Base-by-base conservation (phyloP, 1,140 invertebrate genomes). In the Aphelenchoides besseyi region DNA sequence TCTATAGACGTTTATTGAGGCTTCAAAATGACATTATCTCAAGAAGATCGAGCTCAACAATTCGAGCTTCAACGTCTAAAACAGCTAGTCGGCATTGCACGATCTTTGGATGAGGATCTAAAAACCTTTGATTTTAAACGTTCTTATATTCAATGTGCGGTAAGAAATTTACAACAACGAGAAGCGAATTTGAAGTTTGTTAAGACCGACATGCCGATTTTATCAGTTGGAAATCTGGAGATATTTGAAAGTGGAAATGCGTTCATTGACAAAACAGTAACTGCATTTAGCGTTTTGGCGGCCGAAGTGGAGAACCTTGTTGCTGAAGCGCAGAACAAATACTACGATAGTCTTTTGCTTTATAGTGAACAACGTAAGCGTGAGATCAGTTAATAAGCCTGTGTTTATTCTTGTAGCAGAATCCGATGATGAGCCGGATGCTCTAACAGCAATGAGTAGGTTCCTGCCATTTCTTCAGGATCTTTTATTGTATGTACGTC, bases 401-500 rank as follows among this genome's bases (percentile, higher is more conserved):
- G 48, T 72, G 8, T 26, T 12, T 59, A 71, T 18, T 26, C 9
- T 68, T 74, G n/a, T 68, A 68, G 61, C 28, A 3, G 48, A 72
- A 29, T 32, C 29, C 9, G 64, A 69, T 66, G 55, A 41, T 5
- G 73, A 59, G 26, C 32, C 23, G 23, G 32, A n/a, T n/a, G 3
- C 48, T 26, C 23, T 81, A 0, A 69, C 69, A 61, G 54, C 66
- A 26, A 73, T 81, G 37, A 33, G 67, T 28, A 63, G 73, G 23
- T 76, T 82, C 55, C 52, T 82, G 8, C 72, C 69, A 41, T 62
- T 77, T 71, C 78, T 86, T 62, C 75, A 87, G 84, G 87, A 88
- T 74, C 80, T 91, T 54, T 88, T 87, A 68, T 87, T 87, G 76
- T 91, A 90, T 88, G 86, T 90, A 23, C 87, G 85, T 66, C 86